Evolutionary conservation across 2,797 vertebrate genomes (phyloP), one percentile per base, ranked within the genome.

Genomic region (Pelodytes ibericus): DNA sequence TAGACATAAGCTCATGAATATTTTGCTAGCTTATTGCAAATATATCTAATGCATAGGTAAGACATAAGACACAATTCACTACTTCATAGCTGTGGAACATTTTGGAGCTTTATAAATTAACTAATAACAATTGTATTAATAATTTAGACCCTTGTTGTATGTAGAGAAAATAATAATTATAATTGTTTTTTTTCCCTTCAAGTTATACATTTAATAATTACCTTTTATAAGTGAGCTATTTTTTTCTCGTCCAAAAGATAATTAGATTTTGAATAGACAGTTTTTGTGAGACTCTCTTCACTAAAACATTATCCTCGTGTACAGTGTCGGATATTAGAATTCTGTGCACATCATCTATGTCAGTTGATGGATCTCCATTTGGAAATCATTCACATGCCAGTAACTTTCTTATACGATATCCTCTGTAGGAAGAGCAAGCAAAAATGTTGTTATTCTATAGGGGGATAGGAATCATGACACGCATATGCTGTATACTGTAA

Each of bases 1-100:
- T 62, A 44, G 29, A 51, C 74, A 69, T 62, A 69, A 53, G 57
- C 57, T 69, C 66, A 76, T 76, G 58, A 70, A 69, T 76, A 76
- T 76, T 53, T 41, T 76, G 8, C 33, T 20, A 53, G 18, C 20
- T 76, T 49, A 66, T 58, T 58, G 49, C 30, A 63, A 51, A 62
- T 62, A 63, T 53, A 63, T 41, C 13, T 72, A 25, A 62, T 20
- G 60, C 69, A 30, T 47, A 11, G 25, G 3, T 20, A 24, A 36
- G 33, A 36, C 33, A n/a, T n/a, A n/a, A n/a, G n/a, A n/a, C n/a
- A n/a, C n/a, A n/a, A n/a, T n/a, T n/a, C n/a, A n/a, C n/a, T n/a
- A n/a, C n/a, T n/a, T n/a, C n/a, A n/a, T n/a, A n/a, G n/a, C n/a
- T n/a, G n/a, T n/a, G n/a, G n/a, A n/a, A n/a, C n/a, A n/a, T n/a